Evolutionary conservation across 1,140 invertebrate genomes (phyloP), one percentile per base, ranked within the genome.

Genomic region (Andricus grossulariae): DNA sequence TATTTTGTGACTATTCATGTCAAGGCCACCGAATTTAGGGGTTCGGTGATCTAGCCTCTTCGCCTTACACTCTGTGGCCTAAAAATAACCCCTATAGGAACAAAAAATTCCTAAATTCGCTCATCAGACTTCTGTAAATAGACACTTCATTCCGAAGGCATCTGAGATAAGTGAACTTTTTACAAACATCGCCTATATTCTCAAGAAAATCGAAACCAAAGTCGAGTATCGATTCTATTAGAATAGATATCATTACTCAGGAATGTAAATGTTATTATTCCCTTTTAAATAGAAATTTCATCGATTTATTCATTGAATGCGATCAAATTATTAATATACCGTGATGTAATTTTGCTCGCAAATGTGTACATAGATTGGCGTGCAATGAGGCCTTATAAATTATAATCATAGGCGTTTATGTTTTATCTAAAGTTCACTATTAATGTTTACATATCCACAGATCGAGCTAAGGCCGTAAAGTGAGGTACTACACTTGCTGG

Each of bases 381-480:
- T 66, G 57, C 57, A 66, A 66, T 66, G 32, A 66, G 55, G 55
- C 55, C 55, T 25, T 60, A 32, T 60, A 19, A 25, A 60, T 60
- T 60, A 60, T 60, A 60, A 66, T 25, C 7, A 55, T n/a, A 66
- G 25, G 21, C 21, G 25, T 66, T 60, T 66, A 66, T 66, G 57
- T 66, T 66, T 66, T 15, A 21, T 15, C 13, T 66, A 32, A 39
- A 32, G 57, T 66, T 66, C 32, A 66, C 25, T 66, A 66, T 66
- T 66, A 66, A 66, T 32, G 57, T 66, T 13, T 15, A 66, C 32
- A 12, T 16, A 66, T 66, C 25, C 57, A 39, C 25, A 66, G 16
- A 39, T 66, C 25, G 12, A 66, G 25, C 11, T 66, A 66, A 66
- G 25, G 57, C 57, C 57, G 16, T 66, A 39, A 57, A 8, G 19